These are phyloP conservation scores for Brachionus paranguensis DNA, from an alignment of 1,140 invertebrate genomes.

Conservation along the genomic window DNA sequence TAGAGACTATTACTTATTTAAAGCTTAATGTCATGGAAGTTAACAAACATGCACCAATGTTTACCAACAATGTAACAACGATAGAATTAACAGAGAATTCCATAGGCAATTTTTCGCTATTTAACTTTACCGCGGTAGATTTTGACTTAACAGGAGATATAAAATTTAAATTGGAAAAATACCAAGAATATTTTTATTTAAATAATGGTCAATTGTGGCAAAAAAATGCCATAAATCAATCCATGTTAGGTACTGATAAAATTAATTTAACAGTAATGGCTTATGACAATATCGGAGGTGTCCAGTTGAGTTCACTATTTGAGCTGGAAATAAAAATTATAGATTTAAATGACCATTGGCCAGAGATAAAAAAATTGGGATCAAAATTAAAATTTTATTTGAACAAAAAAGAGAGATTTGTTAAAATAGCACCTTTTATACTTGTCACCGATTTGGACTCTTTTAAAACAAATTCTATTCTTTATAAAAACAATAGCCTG, in stretches of 20 bases:
- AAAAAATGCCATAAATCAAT: neutral
- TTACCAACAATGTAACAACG: neutral
- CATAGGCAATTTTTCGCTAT: neutral
- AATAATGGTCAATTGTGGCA: neutral
- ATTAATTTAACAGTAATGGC: neutral
- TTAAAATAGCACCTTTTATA: neutral
- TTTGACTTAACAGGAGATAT: neutral
- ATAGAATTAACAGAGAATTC: constrained; percentile 5
- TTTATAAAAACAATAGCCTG: neutral
- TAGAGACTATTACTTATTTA: neutral
- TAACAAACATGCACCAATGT: neutral
- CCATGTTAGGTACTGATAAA: neutral
- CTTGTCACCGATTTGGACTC: neutral
- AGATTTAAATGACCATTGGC: neutral
- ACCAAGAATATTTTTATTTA: neutral
- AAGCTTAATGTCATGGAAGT: neutral
- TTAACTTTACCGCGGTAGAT: neutral
- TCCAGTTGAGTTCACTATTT: neutral
- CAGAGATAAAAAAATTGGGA: neutral
- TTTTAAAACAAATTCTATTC: neutral
- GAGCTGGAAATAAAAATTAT: neutral
- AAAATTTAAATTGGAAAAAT: neutral
- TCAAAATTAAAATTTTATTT: neutral
- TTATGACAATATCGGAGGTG: neutral
- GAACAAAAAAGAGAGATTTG: neutral